Evolutionary conservation across 1,140 invertebrate genomes (phyloP), one percentile per base, ranked within the genome.

Genomic region (Eueides isabella): DNA sequence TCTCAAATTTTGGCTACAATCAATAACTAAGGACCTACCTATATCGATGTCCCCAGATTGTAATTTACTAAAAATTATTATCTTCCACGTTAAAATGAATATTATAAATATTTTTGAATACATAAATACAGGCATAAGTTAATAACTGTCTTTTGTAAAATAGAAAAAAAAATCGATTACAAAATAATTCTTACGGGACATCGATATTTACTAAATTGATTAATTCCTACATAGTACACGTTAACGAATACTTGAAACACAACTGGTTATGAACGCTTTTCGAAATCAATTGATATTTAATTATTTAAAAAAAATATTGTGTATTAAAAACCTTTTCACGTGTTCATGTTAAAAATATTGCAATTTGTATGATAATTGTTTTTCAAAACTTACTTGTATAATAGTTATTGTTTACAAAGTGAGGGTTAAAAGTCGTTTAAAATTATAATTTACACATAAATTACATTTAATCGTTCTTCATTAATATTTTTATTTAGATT

Each of bases 351-450:
- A 85, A 81, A 84, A 81, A 82, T 81, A 83, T 78, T 85, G 77
- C 75, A 88, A 81, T 74, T 74, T 79, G 77, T 72, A 61, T 71
- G 67, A 74, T 74, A 61, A 77, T 77, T 74, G 75, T 74, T 77
- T 77, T 74, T 68, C 44, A 71, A 74, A 67, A 67, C 61, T 67
- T 74, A 71, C 16, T 44, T 62, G 68, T 66, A 71, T 69, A 48
- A 69, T 85, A 90, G 84, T 85, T 86, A 88, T 88, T 85, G 81
- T 90, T 87, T 86, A 90, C 76, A 80, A 86, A 84, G 48, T 55
- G 48, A 55, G 48, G 48, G 48, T 55, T 55, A 55, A 55, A 26
- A 55, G 48, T 55, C 19, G 48, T 23, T 44, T 19, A 6, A n/a
- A 19, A 19, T 19, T 44, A 44, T 44, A 19, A 7, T 44, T 44